Base-by-base conservation (phyloP, 1,140 invertebrate genomes). In the Leptinotarsa texana region DNA sequence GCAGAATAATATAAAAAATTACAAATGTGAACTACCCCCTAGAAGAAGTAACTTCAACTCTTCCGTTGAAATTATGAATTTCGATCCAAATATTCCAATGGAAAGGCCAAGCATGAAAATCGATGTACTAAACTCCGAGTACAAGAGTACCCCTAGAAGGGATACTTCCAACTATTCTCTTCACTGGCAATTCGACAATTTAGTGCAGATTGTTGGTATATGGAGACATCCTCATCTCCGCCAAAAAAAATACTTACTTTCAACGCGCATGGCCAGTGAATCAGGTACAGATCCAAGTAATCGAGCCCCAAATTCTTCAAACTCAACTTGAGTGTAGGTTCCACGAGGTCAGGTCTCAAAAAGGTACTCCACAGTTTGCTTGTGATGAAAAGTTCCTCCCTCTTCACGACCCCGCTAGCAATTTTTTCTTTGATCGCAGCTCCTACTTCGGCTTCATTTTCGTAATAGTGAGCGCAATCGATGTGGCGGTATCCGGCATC, bases 381-480 rank as follows among this genome's bases (percentile, higher is more conserved):
- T 5, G 89, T 90, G 11, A 90, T 85, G 67, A 89, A 90, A 2
- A 95, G 87, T 81, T 94, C 93, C 69, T 89, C 85, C 74, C 93
- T 87, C 80, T 90, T 92, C 15, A 95, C 88, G 1, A 88, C 85
- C 48, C 93, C 94, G 78, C 93, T 89, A 1, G 86, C 85, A 66
- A 97, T 89, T 81, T 93, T 91, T 22, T 82, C 89, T 47, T 90
- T 87, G 4, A 98, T 87, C 0, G 90, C 95, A 73, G 86, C 86
- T 1, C 96, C 96, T 22, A 98, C 90, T 87, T 96, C 94, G 62
- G 89, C 88, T 84, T 98, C 96, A 85, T 97, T 98, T 65, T 87
- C 83, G 79, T 96, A 94, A 18, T 90, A 85, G 61, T 86, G 86
- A 13, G 92, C 92, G 74, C 90, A 89, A 83, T 94, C 93, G 51